A percentile compares a stretch with the other conserved stretches of the same genome.
phyloP scores from a whole-genome alignment of 2,888 invertebrate species.

The Coenonympha glycerion region DNA sequence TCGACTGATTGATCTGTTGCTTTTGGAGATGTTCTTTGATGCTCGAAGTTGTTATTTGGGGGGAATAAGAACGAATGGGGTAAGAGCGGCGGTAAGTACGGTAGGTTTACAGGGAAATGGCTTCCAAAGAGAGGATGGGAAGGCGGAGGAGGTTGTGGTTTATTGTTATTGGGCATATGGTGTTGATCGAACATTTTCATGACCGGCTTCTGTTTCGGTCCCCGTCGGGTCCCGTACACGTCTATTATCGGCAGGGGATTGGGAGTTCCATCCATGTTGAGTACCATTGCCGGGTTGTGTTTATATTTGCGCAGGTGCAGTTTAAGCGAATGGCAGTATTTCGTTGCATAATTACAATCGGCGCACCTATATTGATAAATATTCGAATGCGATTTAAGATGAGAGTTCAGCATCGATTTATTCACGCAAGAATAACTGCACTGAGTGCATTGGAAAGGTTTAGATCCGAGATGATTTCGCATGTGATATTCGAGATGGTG shows the following conservation, averaged over 20 bases:
- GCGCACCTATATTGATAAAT: conserved; percentile 94
- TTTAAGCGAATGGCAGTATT: conserved; percentile 98
- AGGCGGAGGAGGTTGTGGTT: conserved; percentile 46
- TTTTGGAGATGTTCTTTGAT: conserved; percentile 48
- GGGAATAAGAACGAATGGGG: conserved; percentile 69
- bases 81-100: conserved; percentile 65
- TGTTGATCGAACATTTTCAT: conserved; percentile 60
- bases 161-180: conserved; percentile 44
- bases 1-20: conserved; percentile 42
- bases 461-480: conserved; percentile 94
- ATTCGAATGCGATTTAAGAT: conserved; percentile 95
- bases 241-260: conserved; percentile 92
- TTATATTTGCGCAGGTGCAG: conserved; percentile 93
- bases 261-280: conserved; percentile 91
- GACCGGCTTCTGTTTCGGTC: conserved; percentile 81
- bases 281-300: conserved; percentile 92
- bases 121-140: conserved; percentile 60
- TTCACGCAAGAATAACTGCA: conserved; percentile 96
- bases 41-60: conserved; percentile 65
- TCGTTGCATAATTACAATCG: conserved; percentile 96
- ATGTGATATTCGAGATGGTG: conserved; percentile 98
- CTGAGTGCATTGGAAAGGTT: conserved; percentile 94
- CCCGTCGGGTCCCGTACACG: conserved; percentile 91
- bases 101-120: conserved; percentile 65
- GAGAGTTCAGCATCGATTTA: conserved; percentile 99